Evolutionary conservation across 2,888 invertebrate species (phyloP).

Genomic region (Enoplolaimus lenunculus): DNA sequence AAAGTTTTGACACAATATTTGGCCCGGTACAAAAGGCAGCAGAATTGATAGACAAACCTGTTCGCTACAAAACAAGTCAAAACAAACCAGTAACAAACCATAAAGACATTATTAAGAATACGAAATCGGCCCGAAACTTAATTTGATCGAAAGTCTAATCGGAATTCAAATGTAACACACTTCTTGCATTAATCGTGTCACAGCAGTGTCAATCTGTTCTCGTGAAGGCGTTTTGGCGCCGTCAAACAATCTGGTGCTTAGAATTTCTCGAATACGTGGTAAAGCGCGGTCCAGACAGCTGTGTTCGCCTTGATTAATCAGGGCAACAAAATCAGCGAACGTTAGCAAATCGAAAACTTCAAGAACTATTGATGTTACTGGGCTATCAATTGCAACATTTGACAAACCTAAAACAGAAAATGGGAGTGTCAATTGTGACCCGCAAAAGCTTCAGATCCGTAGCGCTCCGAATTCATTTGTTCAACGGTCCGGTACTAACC

Average conservation of each 20-base stretch:
- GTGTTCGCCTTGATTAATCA: neutral
- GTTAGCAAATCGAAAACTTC: constrained; percentile 4
- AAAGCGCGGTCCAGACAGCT: neutral
- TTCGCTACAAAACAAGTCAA: too few species aligned
- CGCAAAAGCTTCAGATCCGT: too few species aligned
- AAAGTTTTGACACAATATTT: too few species aligned
- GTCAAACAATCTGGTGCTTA: neutral
- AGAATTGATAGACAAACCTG: too few species aligned
- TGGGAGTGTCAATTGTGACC: too few species aligned
- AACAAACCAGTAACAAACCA: too few species aligned
- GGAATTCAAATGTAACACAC: neutral
- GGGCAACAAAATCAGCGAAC: neutral
- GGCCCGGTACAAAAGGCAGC: neutral
- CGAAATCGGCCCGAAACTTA: too few species aligned
- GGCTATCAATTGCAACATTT: neutral
- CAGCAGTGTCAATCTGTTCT: neutral
- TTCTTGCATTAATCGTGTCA: neutral
- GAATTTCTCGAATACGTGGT: neutral
- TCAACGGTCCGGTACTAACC: too few species aligned
- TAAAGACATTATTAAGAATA: too few species aligned
- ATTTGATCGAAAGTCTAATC: too few species aligned
- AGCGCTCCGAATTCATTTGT: too few species aligned
- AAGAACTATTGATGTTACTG: neutral
- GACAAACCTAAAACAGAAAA: neutral
- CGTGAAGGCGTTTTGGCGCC: neutral